A percentile compares a stretch with the other conserved stretches of the same genome.
Conservation (phyloP, 2,797 vertebrate species). For the Esox masquinongy region DNA sequence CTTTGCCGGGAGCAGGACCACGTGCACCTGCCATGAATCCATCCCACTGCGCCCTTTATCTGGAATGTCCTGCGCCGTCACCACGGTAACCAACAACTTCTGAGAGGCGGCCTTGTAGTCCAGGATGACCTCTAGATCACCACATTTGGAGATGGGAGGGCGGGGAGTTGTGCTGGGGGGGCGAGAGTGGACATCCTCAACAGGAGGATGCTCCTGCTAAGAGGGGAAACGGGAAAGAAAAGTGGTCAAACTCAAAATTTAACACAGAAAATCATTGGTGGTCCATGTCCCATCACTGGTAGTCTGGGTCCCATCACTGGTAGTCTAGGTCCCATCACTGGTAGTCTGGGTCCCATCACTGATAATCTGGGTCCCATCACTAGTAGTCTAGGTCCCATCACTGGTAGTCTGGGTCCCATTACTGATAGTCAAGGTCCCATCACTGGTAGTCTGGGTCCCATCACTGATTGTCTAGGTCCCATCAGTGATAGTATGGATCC, state of each 20-base stretch:
- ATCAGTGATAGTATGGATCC: too few species aligned
- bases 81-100: conserved; percentile 82
- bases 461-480: not conserved
- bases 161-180: conserved; percentile 45
- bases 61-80: conserved; percentile 84
- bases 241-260: conserved; percentile 19
- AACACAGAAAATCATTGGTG: not conserved
- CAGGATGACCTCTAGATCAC: conserved; percentile 83
- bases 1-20: conserved; percentile 88
- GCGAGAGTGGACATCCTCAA: conserved; percentile 41
- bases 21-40: conserved; percentile 90
- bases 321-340: too few species aligned
- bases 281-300: too few species aligned
- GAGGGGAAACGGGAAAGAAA: not conserved
- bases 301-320: too few species aligned
- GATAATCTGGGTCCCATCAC: too few species aligned
- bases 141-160: conserved; percentile 86
- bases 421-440: not conserved
- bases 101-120: conserved; percentile 79
- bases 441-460: too few species aligned
- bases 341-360: too few species aligned
- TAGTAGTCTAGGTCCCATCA: too few species aligned
- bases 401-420: too few species aligned
- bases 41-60: conserved; percentile 91
- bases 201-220: conserved; percentile 71